Conservation (phyloP, 2,113 vertebrate genomes). For the Hipposideros armiger region DNA sequence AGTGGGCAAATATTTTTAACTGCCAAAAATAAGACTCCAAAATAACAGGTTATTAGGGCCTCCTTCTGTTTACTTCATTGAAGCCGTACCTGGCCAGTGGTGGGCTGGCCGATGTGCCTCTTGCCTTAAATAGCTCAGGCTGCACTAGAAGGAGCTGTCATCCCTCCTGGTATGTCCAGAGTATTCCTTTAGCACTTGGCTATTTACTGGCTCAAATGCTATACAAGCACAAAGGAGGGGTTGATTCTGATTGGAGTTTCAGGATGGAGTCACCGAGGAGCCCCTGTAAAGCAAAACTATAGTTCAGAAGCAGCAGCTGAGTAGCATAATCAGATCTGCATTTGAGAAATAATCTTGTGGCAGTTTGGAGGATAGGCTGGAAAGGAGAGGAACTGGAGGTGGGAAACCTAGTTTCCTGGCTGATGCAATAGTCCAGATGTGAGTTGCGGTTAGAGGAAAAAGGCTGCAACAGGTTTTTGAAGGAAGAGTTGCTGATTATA, state of each 20-base stretch:
- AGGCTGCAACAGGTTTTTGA: not conserved
- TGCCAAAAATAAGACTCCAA: not conserved
- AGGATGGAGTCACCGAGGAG: not conserved
- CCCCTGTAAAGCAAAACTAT: not conserved
- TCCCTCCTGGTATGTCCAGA: not conserved
- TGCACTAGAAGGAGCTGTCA: not conserved
- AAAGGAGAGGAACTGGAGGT: not conserved
- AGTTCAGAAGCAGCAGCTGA: not conserved
- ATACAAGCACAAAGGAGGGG: not conserved
- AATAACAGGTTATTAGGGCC: not conserved
- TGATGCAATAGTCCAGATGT: not conserved
- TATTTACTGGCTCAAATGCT: not conserved
- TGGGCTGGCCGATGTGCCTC: not conserved
- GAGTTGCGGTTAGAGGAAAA: not conserved
- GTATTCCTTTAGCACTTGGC: not conserved
- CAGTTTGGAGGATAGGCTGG: not conserved
- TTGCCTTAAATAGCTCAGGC: not conserved
- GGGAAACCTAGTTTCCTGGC: not conserved
- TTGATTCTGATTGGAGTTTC: not conserved
- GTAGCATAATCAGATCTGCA: not conserved
- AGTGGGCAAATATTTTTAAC: not conserved
- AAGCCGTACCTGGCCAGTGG: too few relatives aligned
- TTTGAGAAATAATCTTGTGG: constrained; percentile 5
- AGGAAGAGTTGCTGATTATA: not conserved
- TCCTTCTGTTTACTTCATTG: not conserved